Evolutionary conservation across 2,797 vertebrate genomes (phyloP).

Genomic region (Parotocinclus haroldoi): DNA sequence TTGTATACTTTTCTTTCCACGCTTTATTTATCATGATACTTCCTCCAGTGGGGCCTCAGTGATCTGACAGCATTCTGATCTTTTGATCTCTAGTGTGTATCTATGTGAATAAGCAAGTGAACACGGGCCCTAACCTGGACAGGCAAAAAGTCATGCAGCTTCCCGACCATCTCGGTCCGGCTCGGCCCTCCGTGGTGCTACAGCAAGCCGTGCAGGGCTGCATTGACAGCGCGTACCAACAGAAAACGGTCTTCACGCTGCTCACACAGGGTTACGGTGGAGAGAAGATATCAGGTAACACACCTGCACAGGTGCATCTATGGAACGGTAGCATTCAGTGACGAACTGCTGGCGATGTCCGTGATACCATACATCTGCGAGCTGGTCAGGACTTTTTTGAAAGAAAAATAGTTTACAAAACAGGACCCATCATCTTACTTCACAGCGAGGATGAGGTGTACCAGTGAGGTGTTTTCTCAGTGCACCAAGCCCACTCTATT

Average conservation of each 20-base stretch:
- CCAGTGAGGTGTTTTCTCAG: too few relatives aligned
- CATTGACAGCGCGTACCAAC: conserved; percentile 93
- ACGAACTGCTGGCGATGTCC: too few relatives aligned
- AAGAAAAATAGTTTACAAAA: too few relatives aligned
- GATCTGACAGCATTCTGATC: too few relatives aligned
- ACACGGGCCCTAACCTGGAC: conserved; percentile 89
- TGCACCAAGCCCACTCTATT: too few relatives aligned
- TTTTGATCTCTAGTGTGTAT: conserved; percentile 79
- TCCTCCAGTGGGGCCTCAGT: too few relatives aligned
- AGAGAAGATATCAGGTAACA: conserved; percentile 67
- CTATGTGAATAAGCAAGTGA: conserved; percentile 93
- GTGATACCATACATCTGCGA: too few relatives aligned
- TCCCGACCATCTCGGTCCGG: conserved; percentile 90
- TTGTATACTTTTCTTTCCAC: too few relatives aligned
- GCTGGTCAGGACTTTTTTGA: too few relatives aligned
- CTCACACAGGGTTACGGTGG: conserved; percentile 93
- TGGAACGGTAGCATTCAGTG: neutral
- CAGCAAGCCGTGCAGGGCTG: conserved; percentile 95
- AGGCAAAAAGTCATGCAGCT: conserved; percentile 92
- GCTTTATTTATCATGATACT: too few relatives aligned
- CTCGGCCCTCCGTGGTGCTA: conserved; percentile 82
- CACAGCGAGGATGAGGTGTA: too few relatives aligned
- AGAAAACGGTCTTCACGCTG: conserved; percentile 90
- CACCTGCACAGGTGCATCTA: neutral
- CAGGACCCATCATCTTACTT: too few relatives aligned